phyloP scores from a whole-genome alignment of 2,888 invertebrate genomes.

The Brachylomia viminalis region DNA sequence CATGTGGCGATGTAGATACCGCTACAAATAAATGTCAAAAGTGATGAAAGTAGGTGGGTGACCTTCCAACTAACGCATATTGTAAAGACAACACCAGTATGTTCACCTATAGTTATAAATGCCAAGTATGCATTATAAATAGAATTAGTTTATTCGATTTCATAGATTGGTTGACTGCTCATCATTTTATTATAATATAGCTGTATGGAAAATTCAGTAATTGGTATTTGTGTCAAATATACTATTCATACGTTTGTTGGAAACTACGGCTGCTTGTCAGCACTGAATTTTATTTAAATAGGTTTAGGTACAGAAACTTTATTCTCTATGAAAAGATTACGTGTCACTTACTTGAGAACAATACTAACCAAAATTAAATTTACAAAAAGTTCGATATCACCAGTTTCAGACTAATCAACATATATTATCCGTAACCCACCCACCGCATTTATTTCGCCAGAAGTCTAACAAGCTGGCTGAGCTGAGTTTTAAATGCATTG shows the following conservation, averaged over 20 bases:
- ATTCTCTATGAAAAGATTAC: too few species aligned
- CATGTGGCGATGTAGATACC: too few species aligned
- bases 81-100: not conserved
- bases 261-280: constrained; percentile 4
- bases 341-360: too few species aligned
- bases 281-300: not conserved
- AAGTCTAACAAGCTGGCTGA: too few species aligned
- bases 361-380: too few species aligned
- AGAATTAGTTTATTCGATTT: not conserved
- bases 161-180: not conserved
- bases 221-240: constrained; percentile 1
- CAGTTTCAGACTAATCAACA: too few species aligned
- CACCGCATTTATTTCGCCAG: too few species aligned
- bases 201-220: not conserved
- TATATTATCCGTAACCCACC: too few species aligned
- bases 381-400: too few species aligned
- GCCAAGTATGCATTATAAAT: not conserved
- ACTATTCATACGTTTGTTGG: not conserved
- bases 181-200: not conserved
- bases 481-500: too few species aligned
- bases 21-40: not conserved
- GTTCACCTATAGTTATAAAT: not conserved
- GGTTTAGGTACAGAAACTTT: too few species aligned
- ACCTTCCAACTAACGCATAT: not conserved
- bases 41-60: not conserved